phyloP scores from a whole-genome alignment of 1,140 invertebrate species.

The Bombus huntii region DNA sequence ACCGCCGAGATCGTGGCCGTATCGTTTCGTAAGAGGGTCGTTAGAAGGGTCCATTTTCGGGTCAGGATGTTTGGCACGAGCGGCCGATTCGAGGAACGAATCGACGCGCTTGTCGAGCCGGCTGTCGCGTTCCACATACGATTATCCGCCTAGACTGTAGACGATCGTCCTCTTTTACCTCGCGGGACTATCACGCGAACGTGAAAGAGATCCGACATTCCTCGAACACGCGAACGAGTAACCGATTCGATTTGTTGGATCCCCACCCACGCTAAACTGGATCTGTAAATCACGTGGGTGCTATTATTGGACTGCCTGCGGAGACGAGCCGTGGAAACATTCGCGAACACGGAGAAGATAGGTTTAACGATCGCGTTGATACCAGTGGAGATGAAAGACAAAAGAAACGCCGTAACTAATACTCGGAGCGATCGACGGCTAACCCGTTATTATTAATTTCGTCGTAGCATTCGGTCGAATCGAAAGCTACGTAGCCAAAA shows the following conservation, averaged over 20 bases:
- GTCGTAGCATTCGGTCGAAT: background rate
- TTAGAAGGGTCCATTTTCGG: conserved; percentile 33
- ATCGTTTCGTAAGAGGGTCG: conserved; percentile 43
- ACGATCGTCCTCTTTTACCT: background rate
- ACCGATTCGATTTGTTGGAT: conserved; percentile 4
- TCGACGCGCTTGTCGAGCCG: background rate
- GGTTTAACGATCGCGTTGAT: conserved; percentile 12
- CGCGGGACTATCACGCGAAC: conserved; percentile 7
- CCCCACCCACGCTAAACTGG: background rate
- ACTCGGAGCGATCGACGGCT: conserved; percentile 41
- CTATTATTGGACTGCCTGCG: conserved; percentile 9
- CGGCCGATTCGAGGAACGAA: conserved; percentile 39
- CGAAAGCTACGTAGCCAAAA: background rate
- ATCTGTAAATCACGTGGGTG: conserved; percentile 7
- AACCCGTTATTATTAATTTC: conserved; percentile 52
- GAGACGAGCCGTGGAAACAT: background rate
- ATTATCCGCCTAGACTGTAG: conserved; percentile 24
- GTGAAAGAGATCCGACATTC: background rate
- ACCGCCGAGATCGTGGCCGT: conserved; percentile 16
- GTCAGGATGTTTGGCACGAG: conserved; percentile 41
- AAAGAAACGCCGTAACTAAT: conserved; percentile 57
- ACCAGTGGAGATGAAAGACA: conserved; percentile 20
- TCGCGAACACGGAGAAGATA: background rate
- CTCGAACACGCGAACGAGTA: background rate
- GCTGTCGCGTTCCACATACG: conserved; percentile 2